Evolutionary conservation across 2,113 vertebrate species (phyloP).

Genomic region (Theristicus caerulescens): DNA sequence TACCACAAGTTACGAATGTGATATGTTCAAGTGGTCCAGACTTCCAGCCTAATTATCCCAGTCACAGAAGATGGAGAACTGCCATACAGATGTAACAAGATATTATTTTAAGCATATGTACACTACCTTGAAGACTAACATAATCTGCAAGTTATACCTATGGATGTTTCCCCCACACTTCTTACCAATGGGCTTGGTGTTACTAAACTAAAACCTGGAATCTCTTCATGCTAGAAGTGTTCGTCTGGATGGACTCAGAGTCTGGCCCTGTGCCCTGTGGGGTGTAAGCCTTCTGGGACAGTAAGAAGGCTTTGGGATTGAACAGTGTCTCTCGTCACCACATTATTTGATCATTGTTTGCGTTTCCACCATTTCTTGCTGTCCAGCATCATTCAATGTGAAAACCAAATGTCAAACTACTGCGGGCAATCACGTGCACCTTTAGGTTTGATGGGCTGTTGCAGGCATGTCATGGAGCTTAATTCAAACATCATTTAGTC

Average conservation of each 20-base stretch:
- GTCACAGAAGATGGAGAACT: not conserved
- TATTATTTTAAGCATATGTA: not conserved
- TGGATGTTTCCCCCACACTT: not conserved
- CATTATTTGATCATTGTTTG: not conserved
- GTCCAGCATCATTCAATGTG: not conserved
- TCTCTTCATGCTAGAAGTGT: not conserved
- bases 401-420: not conserved
- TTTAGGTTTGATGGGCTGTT: not conserved
- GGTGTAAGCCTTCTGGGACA: not conserved
- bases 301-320: not conserved
- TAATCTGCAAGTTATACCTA: not conserved
- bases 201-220: not conserved
- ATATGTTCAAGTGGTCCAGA: not conserved
- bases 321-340: not conserved
- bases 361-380: not conserved
- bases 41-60: not conserved
- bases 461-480: not conserved
- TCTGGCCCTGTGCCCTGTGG: fast-evolving
- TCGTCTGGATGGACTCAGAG: fast-evolving
- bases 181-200: not conserved
- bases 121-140: not conserved
- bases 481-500: not conserved
- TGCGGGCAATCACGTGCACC: not conserved
- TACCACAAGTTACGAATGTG: not conserved
- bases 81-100: not conserved